Evolutionary conservation across 2,797 vertebrate species (phyloP), one percentile per base, ranked within the genome.

Genomic region (Tapera naevia): DNA sequence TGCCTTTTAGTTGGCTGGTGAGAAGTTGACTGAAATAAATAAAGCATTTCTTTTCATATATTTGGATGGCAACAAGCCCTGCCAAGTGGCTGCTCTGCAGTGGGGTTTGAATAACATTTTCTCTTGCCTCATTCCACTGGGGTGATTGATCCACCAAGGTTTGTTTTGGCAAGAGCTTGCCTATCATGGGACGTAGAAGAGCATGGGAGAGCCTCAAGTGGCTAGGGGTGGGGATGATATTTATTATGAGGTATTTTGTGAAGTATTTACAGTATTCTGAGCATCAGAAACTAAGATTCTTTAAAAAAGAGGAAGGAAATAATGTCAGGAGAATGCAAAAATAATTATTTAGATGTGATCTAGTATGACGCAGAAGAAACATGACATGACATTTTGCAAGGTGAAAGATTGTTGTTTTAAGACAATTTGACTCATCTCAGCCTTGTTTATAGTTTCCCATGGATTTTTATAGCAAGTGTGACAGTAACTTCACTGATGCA

Each of bases 101-200:
- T 0, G 0, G 39, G 54, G 17, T 89, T 96, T 90, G 86, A 87
- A 72, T 61, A 95, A 84, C 41, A n/a, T 73, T 90, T 95, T 90
- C 70, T 94, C 76, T 88, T 79, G 37, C 67, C n/a, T 82, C 82
- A 73, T 86, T 95, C 89, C 71, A 27, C 56, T 70, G 83, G 51
- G 41, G 64, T 0, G 27, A 84, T 73, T 64, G 80, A 88, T 72
- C 71, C 6, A 4, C 50, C 33, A 75, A 80, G 15, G 5, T 15
- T 88, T 94, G 53, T 78, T 89, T 89, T 89, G 91, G 94, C 94
- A 91, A 53, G 13, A 83, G 2, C 16, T 78, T 92, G 78, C 75
- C 53, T 78, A 5, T 74, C 17, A 1, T 67, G 67, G 90, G 82
- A 91, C 3, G 21, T 9, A 35, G 74, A 85, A 85, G 75, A 80